These are phyloP conservation scores for Drosophila eohydei DNA, from an alignment of 2,888 invertebrate species.

Conservation along the genomic window DNA sequence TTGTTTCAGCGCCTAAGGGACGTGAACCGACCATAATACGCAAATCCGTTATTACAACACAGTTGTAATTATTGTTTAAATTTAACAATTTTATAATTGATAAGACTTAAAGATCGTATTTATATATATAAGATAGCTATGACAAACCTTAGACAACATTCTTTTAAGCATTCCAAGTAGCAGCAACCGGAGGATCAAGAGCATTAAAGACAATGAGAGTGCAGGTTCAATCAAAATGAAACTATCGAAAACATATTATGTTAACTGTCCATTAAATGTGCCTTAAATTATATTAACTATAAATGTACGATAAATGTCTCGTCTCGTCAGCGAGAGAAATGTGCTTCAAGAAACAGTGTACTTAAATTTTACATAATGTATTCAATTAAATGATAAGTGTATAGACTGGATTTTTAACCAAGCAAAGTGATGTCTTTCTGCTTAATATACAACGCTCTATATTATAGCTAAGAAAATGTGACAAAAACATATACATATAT, in stretches of 20 bases:
- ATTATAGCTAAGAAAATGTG: constrained; percentile 67
- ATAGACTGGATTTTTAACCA: constrained; percentile 73
- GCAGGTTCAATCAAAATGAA: constrained; percentile 75
- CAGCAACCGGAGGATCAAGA: constrained; percentile 14
- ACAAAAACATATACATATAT: constrained; percentile 25
- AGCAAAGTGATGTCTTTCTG: constrained; percentile 73
- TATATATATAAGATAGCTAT: constrained; percentile 65
- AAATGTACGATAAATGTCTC: constrained; percentile 33
- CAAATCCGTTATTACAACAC: constrained; percentile 95
- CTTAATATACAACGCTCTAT: constrained; percentile 71
- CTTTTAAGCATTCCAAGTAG: constrained; percentile 68
- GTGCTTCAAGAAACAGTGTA: constrained; percentile 56
- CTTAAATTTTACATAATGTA: constrained; percentile 60
- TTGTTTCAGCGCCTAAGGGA: constrained; percentile 88
- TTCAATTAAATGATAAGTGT: constrained; percentile 65
- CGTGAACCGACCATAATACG: constrained; percentile 90
- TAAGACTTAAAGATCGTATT: constrained; percentile 75
- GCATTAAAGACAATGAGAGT: constrained; percentile 67
- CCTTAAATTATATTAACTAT: constrained; percentile 66
- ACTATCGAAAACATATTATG: constrained; percentile 23
- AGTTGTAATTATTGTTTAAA: constrained; percentile 86
- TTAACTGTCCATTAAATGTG: constrained; percentile 77
- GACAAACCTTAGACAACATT: constrained; percentile 69
- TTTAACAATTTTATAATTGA: constrained; percentile 45
- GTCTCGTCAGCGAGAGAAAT: constrained; percentile 37